Evolutionary conservation across 2,888 invertebrate species (phyloP).

Genomic region (Drosophila birchii): DNA sequence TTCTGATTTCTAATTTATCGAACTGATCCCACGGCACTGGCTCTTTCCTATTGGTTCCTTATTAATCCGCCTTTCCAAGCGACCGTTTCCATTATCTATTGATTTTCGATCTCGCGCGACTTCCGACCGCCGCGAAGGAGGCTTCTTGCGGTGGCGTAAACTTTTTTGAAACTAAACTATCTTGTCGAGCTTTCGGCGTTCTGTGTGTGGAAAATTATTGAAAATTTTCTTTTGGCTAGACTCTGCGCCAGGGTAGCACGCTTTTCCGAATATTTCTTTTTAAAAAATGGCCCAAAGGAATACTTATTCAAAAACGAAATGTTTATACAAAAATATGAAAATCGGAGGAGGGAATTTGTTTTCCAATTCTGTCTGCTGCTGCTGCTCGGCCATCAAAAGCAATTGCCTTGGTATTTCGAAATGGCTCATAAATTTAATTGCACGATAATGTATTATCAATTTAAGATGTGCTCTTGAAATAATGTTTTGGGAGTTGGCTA

Average conservation of each 20-base stretch:
- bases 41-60: conserved; percentile 14
- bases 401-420: conserved; percentile 32
- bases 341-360: conserved; percentile 16
- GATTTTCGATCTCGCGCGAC: conserved; percentile 41
- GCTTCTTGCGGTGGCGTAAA: conserved; percentile 78
- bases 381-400: conserved; percentile 14
- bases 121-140: conserved; percentile 37
- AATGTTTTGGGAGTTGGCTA: conserved; percentile 4
- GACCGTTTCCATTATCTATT: conserved; percentile 53
- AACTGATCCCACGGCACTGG: conserved; percentile 17
- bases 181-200: conserved; percentile 57
- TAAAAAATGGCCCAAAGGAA: conserved; percentile 10
- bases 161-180: conserved; percentile 79
- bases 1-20: conserved; percentile 31
- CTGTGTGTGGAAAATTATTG: conserved; percentile 72
- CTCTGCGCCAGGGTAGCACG: conserved; percentile 50
- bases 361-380: conserved; percentile 1
- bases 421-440: conserved; percentile 32
- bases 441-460: conserved; percentile 33
- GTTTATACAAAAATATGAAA: conserved; percentile 43
- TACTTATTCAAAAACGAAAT: conserved; percentile 23
- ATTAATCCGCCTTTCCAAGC: conserved; percentile 38
- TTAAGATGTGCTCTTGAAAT: conserved; percentile 11
- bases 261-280: conserved; percentile 19
- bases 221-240: conserved; percentile 70